These are phyloP conservation scores for Sphaerophoria taeniata DNA, from an alignment of 2,888 invertebrate genomes.

Conservation along the genomic window DNA sequence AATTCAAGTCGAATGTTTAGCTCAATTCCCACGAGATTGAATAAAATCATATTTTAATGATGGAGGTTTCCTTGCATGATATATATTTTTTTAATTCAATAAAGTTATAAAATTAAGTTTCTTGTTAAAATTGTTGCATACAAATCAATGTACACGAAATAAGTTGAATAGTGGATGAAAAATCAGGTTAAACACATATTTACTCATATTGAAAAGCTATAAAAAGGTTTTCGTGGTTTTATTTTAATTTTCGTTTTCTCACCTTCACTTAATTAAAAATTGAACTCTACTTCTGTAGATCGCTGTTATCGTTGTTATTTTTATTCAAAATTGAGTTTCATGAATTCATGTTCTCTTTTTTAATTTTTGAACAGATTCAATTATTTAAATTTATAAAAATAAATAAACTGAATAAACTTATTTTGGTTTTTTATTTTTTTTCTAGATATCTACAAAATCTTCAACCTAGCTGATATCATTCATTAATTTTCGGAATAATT, in stretches of 20 bases:
- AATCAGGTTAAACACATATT: slow-evolving; percentile 22
- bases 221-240: not conserved
- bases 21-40: slow-evolving; percentile 41
- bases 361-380: slow-evolving; percentile 21
- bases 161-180: not conserved
- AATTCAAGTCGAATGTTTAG: slow-evolving; percentile 14
- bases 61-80: no score
- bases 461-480: slow-evolving; percentile 16
- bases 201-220: not conserved
- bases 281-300: not conserved
- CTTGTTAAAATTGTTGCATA: no score
- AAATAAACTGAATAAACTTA: slow-evolving; percentile 2
- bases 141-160: no score
- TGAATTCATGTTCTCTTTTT: slow-evolving; percentile 16
- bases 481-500: slow-evolving; percentile 14
- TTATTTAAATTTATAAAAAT: not conserved
- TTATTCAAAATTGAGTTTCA: not conserved
- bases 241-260: not conserved
- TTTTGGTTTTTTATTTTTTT: slow-evolving; percentile 28
- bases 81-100: no score
- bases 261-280: slow-evolving; percentile 45
- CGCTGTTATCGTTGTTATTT: not conserved
- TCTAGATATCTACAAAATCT: slow-evolving; percentile 27
- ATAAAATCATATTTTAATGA: not conserved
- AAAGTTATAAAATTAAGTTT: no score